Percentiles rank a stretch among this genome's conserved stretches.
phyloP scores from a whole-genome alignment of 2,888 invertebrate genomes.

The Leptura quadrifasciata region DNA sequence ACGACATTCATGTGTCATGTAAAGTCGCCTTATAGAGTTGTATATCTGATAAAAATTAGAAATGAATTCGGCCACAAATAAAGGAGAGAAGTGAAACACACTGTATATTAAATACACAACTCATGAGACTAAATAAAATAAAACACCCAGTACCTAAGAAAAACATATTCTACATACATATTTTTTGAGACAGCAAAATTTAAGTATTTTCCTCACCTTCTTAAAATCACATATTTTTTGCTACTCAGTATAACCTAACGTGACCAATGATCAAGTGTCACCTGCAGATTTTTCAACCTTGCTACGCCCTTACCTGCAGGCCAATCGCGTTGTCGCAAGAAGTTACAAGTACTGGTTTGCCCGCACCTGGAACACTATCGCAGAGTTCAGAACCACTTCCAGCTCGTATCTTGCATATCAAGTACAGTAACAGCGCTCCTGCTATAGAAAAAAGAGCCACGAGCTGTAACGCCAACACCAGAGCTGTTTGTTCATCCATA shows the following conservation, averaged over 20 bases:
- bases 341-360: constrained; percentile 85
- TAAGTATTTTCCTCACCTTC: neutral
- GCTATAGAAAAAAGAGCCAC: constrained; percentile 89
- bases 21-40: too few relatives aligned
- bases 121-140: neutral
- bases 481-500: constrained; percentile 89
- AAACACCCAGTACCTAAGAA: neutral
- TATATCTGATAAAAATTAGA: too few relatives aligned
- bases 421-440: constrained; percentile 86
- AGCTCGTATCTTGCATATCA: constrained; percentile 84
- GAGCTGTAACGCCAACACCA: constrained; percentile 87
- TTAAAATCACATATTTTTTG: neutral
- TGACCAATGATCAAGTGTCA: neutral
- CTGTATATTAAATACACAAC: too few relatives aligned
- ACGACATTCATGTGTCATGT: too few relatives aligned
- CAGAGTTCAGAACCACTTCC: constrained; percentile 71
- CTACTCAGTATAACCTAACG: neutral
- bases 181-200: neutral
- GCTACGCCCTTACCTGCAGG: constrained; percentile 77
- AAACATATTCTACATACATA: neutral
- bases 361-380: constrained; percentile 77
- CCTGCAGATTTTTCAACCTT: neutral
- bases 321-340: constrained; percentile 88
- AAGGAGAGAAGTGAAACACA: too few relatives aligned
- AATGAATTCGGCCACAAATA: too few relatives aligned